Evolutionary conservation across 2,113 vertebrate genomes (phyloP).

Genomic region (Bettongia penicillata): DNA sequence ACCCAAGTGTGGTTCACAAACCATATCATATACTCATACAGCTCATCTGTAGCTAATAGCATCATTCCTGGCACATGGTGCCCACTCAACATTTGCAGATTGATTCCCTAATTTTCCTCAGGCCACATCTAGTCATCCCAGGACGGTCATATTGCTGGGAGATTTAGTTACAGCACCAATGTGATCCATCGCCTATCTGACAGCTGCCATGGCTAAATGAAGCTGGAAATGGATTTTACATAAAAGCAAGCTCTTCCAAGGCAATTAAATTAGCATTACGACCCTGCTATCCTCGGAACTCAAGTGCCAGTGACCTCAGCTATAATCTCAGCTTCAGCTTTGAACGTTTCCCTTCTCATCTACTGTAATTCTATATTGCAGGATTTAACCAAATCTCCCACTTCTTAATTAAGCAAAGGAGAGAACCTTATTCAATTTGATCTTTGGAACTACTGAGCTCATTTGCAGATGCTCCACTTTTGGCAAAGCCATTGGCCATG

Average conservation of each 20-base stretch:
- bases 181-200: background rate
- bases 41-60: background rate
- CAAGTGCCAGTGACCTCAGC: background rate
- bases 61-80: background rate
- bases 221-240: background rate
- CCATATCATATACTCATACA: background rate
- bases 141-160: background rate
- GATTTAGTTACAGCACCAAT: background rate
- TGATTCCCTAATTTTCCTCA: background rate
- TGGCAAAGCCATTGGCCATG: slow-evolving; percentile 1
- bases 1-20: background rate
- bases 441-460: background rate
- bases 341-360: slow-evolving; percentile 34
- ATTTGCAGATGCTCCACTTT: background rate
- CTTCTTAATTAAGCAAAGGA: slow-evolving; percentile 48
- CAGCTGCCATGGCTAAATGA: slow-evolving; percentile 1
- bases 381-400: slow-evolving; percentile 14
- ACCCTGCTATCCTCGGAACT: background rate
- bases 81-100: background rate
- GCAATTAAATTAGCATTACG: background rate
- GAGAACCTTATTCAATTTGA: background rate
- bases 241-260: slow-evolving; percentile 13
- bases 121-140: background rate
- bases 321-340: slow-evolving; percentile 14
- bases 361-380: background rate